phyloP scores from a whole-genome alignment of 92 coral and sea anemone species.

The Anthopleura xanthogrammica region DNA sequence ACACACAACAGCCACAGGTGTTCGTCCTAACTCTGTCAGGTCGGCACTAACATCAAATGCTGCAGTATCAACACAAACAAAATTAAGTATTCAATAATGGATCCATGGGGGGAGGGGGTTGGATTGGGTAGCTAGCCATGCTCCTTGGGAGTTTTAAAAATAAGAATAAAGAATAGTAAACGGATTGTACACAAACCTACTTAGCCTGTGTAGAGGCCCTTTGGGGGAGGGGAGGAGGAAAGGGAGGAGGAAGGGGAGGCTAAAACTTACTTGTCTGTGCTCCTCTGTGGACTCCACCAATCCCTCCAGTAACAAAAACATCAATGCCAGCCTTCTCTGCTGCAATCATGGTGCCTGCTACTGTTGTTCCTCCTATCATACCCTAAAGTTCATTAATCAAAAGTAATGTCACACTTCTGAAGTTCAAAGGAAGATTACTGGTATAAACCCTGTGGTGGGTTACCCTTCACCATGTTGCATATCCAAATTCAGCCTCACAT shows the following conservation, averaged over 20 bases:
- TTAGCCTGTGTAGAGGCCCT: too few species aligned
- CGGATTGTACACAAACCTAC: too few species aligned
- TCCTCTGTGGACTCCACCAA: conserved; percentile 96
- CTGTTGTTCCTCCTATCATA: conserved; percentile 92
- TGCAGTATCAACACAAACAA: conserved; percentile 15
- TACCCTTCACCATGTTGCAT: too few species aligned
- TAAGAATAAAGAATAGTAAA: too few species aligned
- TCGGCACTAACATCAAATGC: conserved; percentile 99
- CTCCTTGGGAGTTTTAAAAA: too few species aligned
- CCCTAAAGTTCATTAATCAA: conserved; percentile 45
- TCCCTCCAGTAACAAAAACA: conserved; percentile 96
- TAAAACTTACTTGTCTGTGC: conserved; percentile 73
- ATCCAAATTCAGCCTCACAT: too few species aligned
- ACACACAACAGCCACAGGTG: conserved; percentile 91
- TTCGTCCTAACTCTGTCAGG: conserved; percentile 89
- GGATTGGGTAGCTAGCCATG: too few species aligned
- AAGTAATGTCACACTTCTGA: background rate
- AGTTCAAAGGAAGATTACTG: background rate
- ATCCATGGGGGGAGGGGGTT: too few species aligned
- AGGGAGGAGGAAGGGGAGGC: background rate
- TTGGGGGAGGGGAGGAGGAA: too few species aligned
- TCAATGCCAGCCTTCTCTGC: conserved; percentile 90
- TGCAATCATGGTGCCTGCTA: conserved; percentile 92
- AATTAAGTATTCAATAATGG: too few species aligned
- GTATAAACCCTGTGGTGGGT: too few species aligned